phyloP scores from a whole-genome alignment of 23 tunicate genomes.

The Ciona savignyi region DNA sequence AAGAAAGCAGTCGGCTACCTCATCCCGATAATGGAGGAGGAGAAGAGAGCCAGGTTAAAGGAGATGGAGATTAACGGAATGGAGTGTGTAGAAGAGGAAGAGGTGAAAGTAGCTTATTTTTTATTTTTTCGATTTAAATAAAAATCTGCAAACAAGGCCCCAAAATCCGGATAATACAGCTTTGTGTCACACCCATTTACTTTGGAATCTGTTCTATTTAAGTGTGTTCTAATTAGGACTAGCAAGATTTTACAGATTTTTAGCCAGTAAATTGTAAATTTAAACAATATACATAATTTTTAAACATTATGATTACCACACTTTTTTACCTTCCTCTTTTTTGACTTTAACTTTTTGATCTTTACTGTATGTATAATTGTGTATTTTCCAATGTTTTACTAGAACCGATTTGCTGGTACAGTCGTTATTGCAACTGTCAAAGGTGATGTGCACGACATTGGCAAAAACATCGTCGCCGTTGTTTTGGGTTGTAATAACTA shows the following conservation, averaged over 20 bases:
- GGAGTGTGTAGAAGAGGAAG: slow-evolving; percentile 15
- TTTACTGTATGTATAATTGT: background rate
- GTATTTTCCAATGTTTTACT: background rate
- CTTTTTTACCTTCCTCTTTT: background rate
- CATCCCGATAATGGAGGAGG: slow-evolving; percentile 78
- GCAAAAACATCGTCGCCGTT: slow-evolving; percentile 89
- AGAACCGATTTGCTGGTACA: slow-evolving; percentile 60
- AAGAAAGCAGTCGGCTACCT: slow-evolving; percentile 82
- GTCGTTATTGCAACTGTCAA: slow-evolving; percentile 86
- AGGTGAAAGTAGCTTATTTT: no score
- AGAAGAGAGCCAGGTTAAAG: slow-evolving; percentile 17
- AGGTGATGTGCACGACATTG: slow-evolving; percentile 97
- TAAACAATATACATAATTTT: background rate
- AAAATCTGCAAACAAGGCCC: no score
- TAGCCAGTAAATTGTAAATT: background rate
- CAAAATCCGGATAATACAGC: no score
- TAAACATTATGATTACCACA: background rate
- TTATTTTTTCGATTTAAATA: no score
- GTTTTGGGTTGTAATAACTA: slow-evolving; percentile 85
- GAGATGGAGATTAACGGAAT: slow-evolving; percentile 31
- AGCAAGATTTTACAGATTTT: no score
- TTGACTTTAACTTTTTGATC: background rate
- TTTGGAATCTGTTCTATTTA: no score
- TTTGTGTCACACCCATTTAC: no score
- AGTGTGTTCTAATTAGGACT: no score